Evolutionary conservation across 2,888 invertebrate species (phyloP), one percentile per base, ranked within the genome.

Genomic region (Eristalis pertinax): DNA sequence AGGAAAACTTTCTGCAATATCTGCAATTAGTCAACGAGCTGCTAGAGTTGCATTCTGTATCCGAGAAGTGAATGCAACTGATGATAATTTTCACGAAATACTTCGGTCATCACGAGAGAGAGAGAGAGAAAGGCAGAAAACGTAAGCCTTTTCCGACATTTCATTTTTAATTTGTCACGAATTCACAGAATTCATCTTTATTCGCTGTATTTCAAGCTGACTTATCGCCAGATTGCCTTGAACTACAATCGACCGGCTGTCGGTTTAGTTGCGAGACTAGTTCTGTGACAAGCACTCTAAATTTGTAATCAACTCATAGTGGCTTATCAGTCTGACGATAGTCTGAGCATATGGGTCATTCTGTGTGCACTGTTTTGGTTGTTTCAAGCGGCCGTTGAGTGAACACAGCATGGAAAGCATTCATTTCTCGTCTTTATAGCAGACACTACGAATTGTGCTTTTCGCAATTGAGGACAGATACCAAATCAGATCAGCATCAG

Each of bases 271-370:
- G 19, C 7, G 19, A 50, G 50, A 50, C 1, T 19, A 50, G 50
- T 50, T 50, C 7, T 50, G 5, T 50, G 19, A 50, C 8, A 50
- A 7, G 4, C n/a, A 50, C 8, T 38, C 38, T 38, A 2, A 13
- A 38, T 38, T 19, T 19, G n/a, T 56, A 60, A 60, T 13, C 24
- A 24, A 60, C 32, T 3, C 32, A 32, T 8, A 26, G 63, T 24
- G 2, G 4, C 75, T 82, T 82, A 82, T 82, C 81, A 22, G 60
- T 19, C 22, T 19, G 43, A n/a, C 22, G 43, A 65, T 56, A 67
- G 78, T 78, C 78, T 78, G 63, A 74, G 24, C 82, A 82, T 86
- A 56, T 86, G 78, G 86, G 82, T 82, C 82, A 77, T 15, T 68
- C 22, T 32, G 38, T 56, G 11, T 58, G 24, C 58, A 43, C 64